Evolutionary conservation across 2,888 invertebrate species (phyloP).

Genomic region (Odontocerum albicorne): DNA sequence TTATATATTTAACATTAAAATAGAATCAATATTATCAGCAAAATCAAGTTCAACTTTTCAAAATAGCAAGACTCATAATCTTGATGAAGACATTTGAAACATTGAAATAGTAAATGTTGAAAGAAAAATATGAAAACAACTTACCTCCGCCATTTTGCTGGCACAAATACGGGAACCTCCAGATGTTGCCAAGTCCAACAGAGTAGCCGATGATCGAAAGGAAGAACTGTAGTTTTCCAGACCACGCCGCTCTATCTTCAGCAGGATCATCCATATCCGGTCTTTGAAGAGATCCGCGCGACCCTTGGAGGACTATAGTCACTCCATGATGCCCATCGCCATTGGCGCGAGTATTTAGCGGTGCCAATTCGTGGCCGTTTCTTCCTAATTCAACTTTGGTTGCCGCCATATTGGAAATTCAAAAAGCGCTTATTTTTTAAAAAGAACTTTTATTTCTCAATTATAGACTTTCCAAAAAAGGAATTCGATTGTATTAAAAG

Average conservation of each 20-base stretch:
- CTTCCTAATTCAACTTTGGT: slow-evolving; percentile 55
- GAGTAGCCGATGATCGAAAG: slow-evolving; percentile 89
- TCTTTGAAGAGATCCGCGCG: slow-evolving; percentile 64
- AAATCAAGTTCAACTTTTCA: too few species aligned
- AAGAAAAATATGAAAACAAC: slow-evolving; percentile 41
- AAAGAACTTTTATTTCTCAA: background rate
- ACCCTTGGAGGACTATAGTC: slow-evolving; percentile 74
- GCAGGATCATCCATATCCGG: slow-evolving; percentile 46
- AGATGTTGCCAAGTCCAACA: slow-evolving; percentile 90
- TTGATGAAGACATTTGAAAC: too few species aligned
- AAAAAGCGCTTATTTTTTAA: background rate
- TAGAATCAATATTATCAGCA: too few species aligned
- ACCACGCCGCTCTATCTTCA: slow-evolving; percentile 82
- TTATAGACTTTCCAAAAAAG: background rate
- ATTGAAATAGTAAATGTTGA: too few species aligned
- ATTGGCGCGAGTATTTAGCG: slow-evolving; percentile 67
- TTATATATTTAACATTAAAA: too few species aligned
- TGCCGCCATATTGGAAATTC: slow-evolving; percentile 15
- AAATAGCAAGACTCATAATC: too few species aligned
- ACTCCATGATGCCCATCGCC: slow-evolving; percentile 69
- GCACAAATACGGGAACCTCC: slow-evolving; percentile 92
- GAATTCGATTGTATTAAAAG: background rate
- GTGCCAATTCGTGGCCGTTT: slow-evolving; percentile 78
- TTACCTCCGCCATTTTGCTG: slow-evolving; percentile 93
- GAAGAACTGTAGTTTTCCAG: slow-evolving; percentile 88